Evolutionary conservation across 2,113 vertebrate species (phyloP).

Genomic region (Ictalurus furcatus): DNA sequence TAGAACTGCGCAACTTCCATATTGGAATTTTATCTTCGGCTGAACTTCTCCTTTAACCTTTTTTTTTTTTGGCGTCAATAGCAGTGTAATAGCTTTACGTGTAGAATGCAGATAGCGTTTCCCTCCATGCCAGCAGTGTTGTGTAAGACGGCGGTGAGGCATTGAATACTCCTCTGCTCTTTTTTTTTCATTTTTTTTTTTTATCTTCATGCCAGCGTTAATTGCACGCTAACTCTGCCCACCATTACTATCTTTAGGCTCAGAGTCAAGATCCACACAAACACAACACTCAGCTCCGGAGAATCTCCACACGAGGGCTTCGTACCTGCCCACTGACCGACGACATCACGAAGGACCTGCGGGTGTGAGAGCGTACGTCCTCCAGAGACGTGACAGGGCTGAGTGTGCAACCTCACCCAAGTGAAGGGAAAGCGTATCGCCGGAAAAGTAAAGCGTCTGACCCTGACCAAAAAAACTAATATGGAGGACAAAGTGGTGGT

Average conservation of each 20-base stretch:
- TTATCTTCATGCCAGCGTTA: constrained; percentile 40
- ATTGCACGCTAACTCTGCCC: constrained; percentile 48
- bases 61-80: not conserved
- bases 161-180: constrained; percentile 12
- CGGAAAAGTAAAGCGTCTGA: not conserved
- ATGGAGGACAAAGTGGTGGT: not conserved
- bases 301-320: not conserved
- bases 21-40: not conserved
- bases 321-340: not conserved
- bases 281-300: constrained; percentile 11
- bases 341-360: not conserved
- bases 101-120: not conserved
- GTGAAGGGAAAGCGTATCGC: not conserved
- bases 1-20: not conserved
- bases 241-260: constrained; percentile 38
- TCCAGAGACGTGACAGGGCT: not conserved
- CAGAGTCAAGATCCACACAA: constrained; percentile 15
- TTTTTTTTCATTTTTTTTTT: constrained; percentile 29
- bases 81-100: not conserved
- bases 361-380: not conserved
- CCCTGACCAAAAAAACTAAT: not conserved
- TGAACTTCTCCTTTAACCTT: not conserved
- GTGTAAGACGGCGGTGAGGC: not conserved
- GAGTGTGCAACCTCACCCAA: not conserved
- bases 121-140: not conserved